phyloP scores from a whole-genome alignment of 2,888 invertebrate species.

The Apamea anceps region DNA sequence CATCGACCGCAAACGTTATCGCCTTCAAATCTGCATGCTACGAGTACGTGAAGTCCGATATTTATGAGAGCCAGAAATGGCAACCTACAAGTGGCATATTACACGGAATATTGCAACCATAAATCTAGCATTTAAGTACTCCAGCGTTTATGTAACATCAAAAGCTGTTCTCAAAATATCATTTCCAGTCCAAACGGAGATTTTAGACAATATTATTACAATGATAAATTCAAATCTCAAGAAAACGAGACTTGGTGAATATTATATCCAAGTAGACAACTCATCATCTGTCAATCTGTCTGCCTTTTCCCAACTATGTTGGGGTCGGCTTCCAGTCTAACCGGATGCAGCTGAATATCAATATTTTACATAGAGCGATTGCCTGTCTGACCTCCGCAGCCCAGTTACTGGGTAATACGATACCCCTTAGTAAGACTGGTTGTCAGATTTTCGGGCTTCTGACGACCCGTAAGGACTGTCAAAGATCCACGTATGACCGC shows the following conservation, averaged over 20 bases:
- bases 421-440: no score
- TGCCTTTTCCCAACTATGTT: no score
- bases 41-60: background rate
- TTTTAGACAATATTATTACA: slow-evolving; percentile 11
- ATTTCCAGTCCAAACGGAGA: slow-evolving; percentile 21
- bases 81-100: slow-evolving; percentile 31
- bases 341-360: no score
- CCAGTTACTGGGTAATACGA: no score
- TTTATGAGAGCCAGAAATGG: slow-evolving; percentile 29
- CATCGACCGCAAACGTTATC: background rate
- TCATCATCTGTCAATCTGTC: background rate
- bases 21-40: slow-evolving; percentile 18
- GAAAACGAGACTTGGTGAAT: background rate
- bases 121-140: slow-evolving; percentile 37
- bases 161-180: slow-evolving; percentile 22
- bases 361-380: no score
- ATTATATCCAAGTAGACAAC: slow-evolving; percentile 13
- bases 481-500: no score
- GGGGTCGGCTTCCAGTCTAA: no score
- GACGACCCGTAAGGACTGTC: no score
- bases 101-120: slow-evolving; percentile 31
- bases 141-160: slow-evolving; percentile 14
- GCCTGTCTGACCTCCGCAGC: no score
- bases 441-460: no score
- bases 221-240: slow-evolving; percentile 27